Conservation (phyloP, 2,113 vertebrate genomes). For the Plectropomus leopardus region DNA sequence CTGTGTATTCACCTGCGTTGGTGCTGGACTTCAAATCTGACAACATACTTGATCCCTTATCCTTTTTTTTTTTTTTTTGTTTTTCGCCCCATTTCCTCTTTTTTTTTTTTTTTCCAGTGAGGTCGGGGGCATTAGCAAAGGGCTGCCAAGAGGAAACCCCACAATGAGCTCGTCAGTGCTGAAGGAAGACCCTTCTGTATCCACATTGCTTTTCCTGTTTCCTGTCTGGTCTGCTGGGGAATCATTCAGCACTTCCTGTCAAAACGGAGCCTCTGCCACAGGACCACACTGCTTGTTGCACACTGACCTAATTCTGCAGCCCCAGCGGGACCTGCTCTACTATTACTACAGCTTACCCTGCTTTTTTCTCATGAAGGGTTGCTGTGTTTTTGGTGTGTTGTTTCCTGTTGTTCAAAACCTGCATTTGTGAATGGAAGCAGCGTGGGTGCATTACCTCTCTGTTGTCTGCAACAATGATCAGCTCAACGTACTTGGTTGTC, state of each 20-base stretch:
- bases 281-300: constrained; percentile 67
- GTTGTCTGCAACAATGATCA: constrained; percentile 98
- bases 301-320: constrained; percentile 72
- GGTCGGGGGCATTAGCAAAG: constrained; percentile 31
- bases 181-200: constrained; percentile 63
- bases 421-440: constrained; percentile 10
- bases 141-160: constrained; percentile 59
- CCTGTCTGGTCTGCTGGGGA: constrained; percentile 69
- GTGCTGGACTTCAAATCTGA: constrained; percentile 27
- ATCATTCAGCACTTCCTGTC: constrained; percentile 75
- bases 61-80: background rate
- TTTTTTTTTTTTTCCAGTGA: constrained; percentile 45
- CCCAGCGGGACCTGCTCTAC: constrained; percentile 43
- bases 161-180: constrained; percentile 51
- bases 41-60: constrained; percentile 23
- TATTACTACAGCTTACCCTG: constrained; percentile 53
- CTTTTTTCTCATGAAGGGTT: constrained; percentile 6
- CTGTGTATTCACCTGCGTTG: constrained; percentile 47
- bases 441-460: constrained; percentile 89
- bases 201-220: constrained; percentile 70
- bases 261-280: constrained; percentile 56
- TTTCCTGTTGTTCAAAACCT: constrained; percentile 8
- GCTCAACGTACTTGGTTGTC: constrained; percentile 96
- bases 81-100: constrained; percentile 27
- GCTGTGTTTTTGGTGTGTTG: constrained; percentile 12